Evolutionary conservation across 2,888 invertebrate species (phyloP).

Genomic region (Ormyrus labotus): DNA sequence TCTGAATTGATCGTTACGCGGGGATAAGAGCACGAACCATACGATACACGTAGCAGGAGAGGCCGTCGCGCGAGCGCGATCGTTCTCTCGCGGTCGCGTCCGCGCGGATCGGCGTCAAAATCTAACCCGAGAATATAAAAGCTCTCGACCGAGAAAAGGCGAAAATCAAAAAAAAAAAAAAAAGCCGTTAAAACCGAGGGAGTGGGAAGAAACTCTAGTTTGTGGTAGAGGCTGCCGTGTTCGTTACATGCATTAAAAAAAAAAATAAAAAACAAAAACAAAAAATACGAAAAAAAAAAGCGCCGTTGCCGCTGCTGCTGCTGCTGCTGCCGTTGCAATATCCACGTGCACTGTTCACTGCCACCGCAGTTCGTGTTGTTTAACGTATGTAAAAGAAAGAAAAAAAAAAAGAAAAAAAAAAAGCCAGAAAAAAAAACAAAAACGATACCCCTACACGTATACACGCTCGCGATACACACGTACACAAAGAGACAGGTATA

Average conservation of each 20-base stretch:
- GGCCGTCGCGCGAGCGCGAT: background rate
- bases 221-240: conserved; percentile 73
- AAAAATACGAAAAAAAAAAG: conserved; percentile 20
- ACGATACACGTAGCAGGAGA: background rate
- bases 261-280: conserved; percentile 53
- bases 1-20: background rate
- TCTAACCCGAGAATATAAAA: conserved; percentile 23
- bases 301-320: conserved; percentile 62
- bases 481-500: conserved; percentile 4
- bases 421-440: background rate
- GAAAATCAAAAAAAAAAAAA: conserved; percentile 54
- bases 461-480: background rate
- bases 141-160: conserved; percentile 17
- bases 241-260: conserved; percentile 70
- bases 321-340: conserved; percentile 72
- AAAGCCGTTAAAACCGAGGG: conserved; percentile 56
- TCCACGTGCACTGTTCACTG: conserved; percentile 75
- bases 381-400: conserved; percentile 38
- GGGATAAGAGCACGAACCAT: background rate
- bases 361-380: conserved; percentile 75
- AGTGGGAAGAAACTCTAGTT: conserved; percentile 61
- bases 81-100: background rate
- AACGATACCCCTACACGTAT: conserved; percentile 30
- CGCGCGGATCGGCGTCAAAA: background rate
- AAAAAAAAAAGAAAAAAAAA: background rate